A percentile compares a stretch with the other conserved stretches of the same genome.
phyloP scores from a whole-genome alignment of 2,797 vertebrate genomes.

The Okamejei kenojei region DNA sequence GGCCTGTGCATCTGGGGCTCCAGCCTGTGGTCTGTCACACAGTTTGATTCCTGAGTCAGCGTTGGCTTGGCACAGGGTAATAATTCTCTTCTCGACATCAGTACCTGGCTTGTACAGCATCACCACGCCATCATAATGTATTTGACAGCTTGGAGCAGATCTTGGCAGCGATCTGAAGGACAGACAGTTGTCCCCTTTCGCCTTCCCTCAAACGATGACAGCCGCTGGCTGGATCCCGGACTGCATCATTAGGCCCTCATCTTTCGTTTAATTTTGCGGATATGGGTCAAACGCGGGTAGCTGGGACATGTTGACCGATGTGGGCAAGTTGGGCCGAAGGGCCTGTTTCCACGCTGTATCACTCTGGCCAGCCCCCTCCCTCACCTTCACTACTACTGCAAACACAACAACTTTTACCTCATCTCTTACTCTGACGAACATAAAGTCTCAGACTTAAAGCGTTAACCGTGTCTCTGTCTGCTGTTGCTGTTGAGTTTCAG shows the following conservation, averaged over 20 bases:
- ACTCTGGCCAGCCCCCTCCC: too few relatives aligned
- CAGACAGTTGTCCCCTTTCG: not conserved
- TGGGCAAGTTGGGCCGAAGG: too few relatives aligned
- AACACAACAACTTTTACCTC: too few relatives aligned
- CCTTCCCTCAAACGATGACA: not conserved
- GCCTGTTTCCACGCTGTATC: too few relatives aligned
- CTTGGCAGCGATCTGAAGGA: slow-evolving; percentile 28
- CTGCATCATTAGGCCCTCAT: not conserved
- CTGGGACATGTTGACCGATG: too few relatives aligned
- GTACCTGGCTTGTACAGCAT: not conserved
- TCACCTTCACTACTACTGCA: too few relatives aligned
- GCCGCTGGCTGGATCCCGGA: not conserved
- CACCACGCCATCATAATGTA: not conserved
- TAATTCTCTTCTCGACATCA: not conserved
- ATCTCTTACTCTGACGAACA: too few relatives aligned
- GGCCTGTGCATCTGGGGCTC: not conserved
- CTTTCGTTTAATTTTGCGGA: too few relatives aligned
- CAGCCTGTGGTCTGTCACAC: not conserved
- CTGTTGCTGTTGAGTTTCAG: too few relatives aligned
- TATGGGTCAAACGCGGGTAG: too few relatives aligned
- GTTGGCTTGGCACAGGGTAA: not conserved
- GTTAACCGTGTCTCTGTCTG: too few relatives aligned
- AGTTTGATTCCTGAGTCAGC: not conserved
- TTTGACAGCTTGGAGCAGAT: not conserved
- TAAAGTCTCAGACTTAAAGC: too few relatives aligned